These are phyloP conservation scores for Pseudomyrmex pallidus DNA, from an alignment of 1,140 invertebrate species.

Conservation along the genomic window DNA sequence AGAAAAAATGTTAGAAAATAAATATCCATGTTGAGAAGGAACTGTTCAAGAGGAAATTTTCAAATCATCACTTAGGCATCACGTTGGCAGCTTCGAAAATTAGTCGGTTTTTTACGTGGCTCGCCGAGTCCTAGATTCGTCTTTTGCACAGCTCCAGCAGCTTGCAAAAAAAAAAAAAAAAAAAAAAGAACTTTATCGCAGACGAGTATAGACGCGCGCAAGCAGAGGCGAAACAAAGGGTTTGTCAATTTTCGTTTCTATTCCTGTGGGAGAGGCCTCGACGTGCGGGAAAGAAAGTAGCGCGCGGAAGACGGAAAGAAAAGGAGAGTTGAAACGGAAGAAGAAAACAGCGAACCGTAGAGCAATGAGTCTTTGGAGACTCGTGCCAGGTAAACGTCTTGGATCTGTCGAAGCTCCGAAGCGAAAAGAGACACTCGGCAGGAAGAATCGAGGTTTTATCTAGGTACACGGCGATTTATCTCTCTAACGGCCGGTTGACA, in stretches of 20 bases:
- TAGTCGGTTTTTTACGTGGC: slow-evolving; percentile 1
- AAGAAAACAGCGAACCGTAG: slow-evolving; percentile 51
- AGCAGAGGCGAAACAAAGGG: slow-evolving; percentile 29
- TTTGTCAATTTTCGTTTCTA: slow-evolving; percentile 73
- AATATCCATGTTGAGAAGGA: background rate
- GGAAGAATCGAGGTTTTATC: slow-evolving; percentile 64
- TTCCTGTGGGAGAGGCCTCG: slow-evolving; percentile 46
- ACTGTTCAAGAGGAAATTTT: background rate
- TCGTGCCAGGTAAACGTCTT: slow-evolving; percentile 66
- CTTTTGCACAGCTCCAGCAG: background rate
- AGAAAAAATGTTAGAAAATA: background rate
- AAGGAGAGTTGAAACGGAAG: slow-evolving; percentile 9
- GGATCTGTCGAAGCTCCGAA: slow-evolving; percentile 58
- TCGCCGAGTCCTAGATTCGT: slow-evolving; percentile 28
- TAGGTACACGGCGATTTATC: slow-evolving; percentile 48
- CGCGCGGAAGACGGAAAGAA: background rate
- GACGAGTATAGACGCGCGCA: background rate
- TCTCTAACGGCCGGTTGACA: slow-evolving; percentile 56
- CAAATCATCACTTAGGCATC: slow-evolving; percentile 6
- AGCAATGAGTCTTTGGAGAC: slow-evolving; percentile 63
- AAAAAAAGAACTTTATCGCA: background rate
- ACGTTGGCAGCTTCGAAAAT: background rate
- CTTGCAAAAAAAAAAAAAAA: slow-evolving; percentile 44
- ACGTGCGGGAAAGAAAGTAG: slow-evolving; percentile 20
- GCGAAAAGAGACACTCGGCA: slow-evolving; percentile 56